Conservation (phyloP, 2,888 invertebrate genomes). For the Hyposoter dolosus region DNA sequence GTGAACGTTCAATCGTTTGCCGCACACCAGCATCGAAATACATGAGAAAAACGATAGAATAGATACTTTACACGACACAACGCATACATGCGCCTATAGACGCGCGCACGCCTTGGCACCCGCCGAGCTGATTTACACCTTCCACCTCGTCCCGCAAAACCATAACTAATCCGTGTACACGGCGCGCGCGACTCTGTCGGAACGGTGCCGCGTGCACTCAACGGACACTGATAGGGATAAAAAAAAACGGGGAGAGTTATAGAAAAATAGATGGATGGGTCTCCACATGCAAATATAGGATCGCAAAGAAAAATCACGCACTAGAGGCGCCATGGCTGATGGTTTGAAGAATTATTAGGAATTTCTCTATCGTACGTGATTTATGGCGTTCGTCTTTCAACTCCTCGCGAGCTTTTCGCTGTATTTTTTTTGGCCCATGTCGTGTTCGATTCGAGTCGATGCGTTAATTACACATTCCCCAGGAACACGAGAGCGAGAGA, state of each 20-base stretch:
- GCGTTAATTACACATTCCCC: not conserved
- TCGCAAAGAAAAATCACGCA: not conserved
- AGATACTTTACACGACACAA: slow-evolving; percentile 7
- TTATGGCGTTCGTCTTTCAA: not conserved
- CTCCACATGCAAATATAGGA: slow-evolving; percentile 9
- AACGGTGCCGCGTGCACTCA: slow-evolving; percentile 67
- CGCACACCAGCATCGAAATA: slow-evolving; percentile 10
- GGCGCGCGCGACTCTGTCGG: slow-evolving; percentile 60
- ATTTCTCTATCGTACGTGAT: too few species aligned
- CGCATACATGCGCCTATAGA: slow-evolving; percentile 15
- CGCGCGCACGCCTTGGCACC: slow-evolving; percentile 39
- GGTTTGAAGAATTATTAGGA: not conserved
- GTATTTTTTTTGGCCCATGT: not conserved
- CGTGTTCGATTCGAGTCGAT: not conserved
- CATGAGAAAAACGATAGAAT: slow-evolving; percentile 17
- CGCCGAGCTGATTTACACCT: slow-evolving; percentile 62
- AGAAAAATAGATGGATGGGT: slow-evolving; percentile 21
- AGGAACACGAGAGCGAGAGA: not conserved
- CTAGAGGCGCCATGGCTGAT: not conserved
- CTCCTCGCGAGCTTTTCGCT: not conserved
- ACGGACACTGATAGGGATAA: slow-evolving; percentile 35
- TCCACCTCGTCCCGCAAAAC: slow-evolving; percentile 66
- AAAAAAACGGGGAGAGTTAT: slow-evolving; percentile 15
- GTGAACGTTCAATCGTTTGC: not conserved
- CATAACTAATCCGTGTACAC: slow-evolving; percentile 67